These are phyloP conservation scores for Olivierus martensii DNA, from an alignment of 1,140 invertebrate genomes.

Conservation along the genomic window DNA sequence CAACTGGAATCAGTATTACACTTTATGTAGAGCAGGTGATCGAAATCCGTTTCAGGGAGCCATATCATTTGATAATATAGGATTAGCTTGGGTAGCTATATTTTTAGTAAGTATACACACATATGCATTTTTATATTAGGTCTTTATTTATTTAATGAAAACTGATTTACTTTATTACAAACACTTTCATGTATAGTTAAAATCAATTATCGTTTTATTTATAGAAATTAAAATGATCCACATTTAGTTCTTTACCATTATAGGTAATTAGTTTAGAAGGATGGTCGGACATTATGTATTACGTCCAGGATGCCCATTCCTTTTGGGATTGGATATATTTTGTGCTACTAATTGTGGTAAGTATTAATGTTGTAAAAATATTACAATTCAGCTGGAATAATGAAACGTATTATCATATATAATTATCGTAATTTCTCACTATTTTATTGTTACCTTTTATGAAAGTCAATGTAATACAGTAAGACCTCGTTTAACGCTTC, in stretches of 20 bases:
- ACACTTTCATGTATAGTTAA: no score
- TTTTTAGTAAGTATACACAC: conserved; percentile 47
- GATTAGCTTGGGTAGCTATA: conserved; percentile 98
- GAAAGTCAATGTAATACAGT: no score
- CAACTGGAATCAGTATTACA: conserved; percentile 99
- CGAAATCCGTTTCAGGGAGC: conserved; percentile 98
- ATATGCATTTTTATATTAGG: not conserved
- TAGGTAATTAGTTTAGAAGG: conserved; percentile 50
- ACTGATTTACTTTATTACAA: no score
- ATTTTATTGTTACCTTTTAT: no score
- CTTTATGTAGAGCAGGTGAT: conserved; percentile 76
- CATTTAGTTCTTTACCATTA: not conserved
- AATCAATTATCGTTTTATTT: no score
- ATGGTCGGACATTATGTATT: conserved; percentile 99
- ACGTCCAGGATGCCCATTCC: conserved; percentile 98
- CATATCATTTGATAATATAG: conserved; percentile 99
- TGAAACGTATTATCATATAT: no score
- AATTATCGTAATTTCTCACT: no score
- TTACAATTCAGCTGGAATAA: no score
- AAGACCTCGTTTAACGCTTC: no score
- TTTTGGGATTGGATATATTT: conserved; percentile 99
- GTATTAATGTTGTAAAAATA: no score
- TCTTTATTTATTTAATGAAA: no score
- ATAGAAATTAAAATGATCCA: no score
- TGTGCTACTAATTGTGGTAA: conserved; percentile 96